Percentiles rank a stretch among this genome's conserved stretches.
These are phyloP conservation scores for Drosophila arizonae DNA, from an alignment of 1,140 invertebrate species.

Conservation along the genomic window DNA sequence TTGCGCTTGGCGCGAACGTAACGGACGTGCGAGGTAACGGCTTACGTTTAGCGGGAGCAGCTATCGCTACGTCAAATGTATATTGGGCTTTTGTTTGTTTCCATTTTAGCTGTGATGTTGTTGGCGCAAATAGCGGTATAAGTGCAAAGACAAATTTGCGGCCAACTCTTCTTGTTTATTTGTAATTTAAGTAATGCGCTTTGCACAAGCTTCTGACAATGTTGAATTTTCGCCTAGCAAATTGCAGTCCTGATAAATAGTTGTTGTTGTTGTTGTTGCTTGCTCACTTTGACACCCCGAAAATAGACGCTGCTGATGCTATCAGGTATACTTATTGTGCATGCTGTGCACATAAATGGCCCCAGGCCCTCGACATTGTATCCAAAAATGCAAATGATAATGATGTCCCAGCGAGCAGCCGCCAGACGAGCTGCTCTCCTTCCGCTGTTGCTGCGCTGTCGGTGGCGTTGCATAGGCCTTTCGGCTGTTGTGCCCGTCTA, in stretches of 20 bases:
- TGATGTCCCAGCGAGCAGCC: slow-evolving; percentile 47
- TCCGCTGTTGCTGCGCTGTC: background rate
- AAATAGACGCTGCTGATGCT: slow-evolving; percentile 33
- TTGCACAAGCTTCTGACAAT: background rate
- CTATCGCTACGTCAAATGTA: background rate
- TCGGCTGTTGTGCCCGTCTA: slow-evolving; percentile 50
- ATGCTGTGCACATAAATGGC: slow-evolving; percentile 27
- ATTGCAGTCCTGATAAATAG: background rate
- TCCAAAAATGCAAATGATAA: slow-evolving; percentile 74
- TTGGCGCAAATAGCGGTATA: background rate
- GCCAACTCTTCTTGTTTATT: background rate
- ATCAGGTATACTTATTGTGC: slow-evolving; percentile 38
- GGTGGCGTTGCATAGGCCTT: slow-evolving; percentile 16
- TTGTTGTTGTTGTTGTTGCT: slow-evolving; percentile 6
- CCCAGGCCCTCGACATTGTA: slow-evolving; percentile 14
- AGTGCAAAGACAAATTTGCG: background rate
- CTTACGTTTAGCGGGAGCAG: background rate
- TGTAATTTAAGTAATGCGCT: background rate
- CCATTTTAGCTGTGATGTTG: background rate
- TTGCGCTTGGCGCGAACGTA: slow-evolving; percentile 10
- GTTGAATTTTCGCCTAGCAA: slow-evolving; percentile 3
- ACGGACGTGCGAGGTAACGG: background rate
- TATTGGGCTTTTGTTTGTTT: slow-evolving; percentile 10
- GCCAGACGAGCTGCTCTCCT: background rate
- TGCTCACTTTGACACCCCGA: slow-evolving; percentile 21